Evolutionary conservation across 2,113 vertebrate genomes (phyloP).

Genomic region (Puma concolor): DNA sequence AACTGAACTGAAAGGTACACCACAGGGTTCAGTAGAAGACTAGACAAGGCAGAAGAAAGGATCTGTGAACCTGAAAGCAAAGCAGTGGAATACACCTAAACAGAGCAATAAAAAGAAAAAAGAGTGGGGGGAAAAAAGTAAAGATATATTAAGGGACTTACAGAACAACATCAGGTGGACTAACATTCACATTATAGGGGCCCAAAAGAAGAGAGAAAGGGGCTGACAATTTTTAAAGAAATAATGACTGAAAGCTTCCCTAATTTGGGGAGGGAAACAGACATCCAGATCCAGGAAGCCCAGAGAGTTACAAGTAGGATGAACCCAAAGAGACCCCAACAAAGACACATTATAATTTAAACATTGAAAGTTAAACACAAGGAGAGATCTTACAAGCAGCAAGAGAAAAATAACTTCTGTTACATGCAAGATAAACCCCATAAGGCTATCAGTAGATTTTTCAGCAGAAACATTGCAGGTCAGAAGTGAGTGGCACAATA

Average conservation of each 20-base stretch:
- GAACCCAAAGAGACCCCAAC: neutral
- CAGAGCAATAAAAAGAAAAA: neutral
- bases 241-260: neutral
- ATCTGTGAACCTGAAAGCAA: neutral
- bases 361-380: neutral
- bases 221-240: neutral
- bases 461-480: neutral
- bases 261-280: neutral
- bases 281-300: neutral
- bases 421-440: neutral
- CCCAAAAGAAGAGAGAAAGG: neutral
- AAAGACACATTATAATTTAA: neutral
- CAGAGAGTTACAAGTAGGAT: neutral
- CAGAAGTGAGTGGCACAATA: neutral
- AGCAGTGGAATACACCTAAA: neutral
- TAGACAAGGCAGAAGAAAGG: neutral
- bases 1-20: neutral
- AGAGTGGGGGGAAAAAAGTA: neutral
- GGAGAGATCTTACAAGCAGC: neutral
- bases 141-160: neutral
- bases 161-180: neutral
- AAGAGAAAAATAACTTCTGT: neutral
- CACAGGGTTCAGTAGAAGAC: neutral
- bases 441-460: neutral
- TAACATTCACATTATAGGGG: neutral